These are phyloP conservation scores for Saccopteryx leptura DNA, from an alignment of 2,113 vertebrate genomes.

Conservation along the genomic window DNA sequence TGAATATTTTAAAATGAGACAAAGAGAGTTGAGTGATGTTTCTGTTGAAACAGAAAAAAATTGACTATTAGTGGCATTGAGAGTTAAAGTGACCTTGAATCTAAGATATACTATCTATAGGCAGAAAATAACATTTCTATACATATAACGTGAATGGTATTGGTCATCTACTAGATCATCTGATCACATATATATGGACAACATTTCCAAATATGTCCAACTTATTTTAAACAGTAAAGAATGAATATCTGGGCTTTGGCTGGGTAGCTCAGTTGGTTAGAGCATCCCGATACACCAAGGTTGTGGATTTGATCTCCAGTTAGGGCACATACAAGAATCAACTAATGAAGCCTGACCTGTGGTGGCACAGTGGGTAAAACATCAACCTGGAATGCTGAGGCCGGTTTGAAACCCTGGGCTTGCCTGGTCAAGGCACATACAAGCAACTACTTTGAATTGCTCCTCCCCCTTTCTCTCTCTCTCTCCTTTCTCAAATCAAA, in stretches of 20 bases:
- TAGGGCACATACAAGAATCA: too few species aligned
- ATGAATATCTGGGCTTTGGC: background rate
- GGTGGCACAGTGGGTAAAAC: too few species aligned
- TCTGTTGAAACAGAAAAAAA: background rate
- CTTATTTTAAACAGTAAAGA: slow-evolving; percentile 33
- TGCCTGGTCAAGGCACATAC: too few species aligned
- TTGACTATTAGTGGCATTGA: background rate
- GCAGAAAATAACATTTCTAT: background rate
- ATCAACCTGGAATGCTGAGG: too few species aligned
- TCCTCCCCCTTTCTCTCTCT: too few species aligned
- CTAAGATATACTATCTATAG: background rate
- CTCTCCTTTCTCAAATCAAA: too few species aligned
- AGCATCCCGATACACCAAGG: too few species aligned
- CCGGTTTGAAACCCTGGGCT: too few species aligned
- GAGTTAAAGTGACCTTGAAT: background rate
- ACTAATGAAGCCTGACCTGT: too few species aligned
- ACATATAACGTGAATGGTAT: background rate
- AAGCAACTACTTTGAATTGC: too few species aligned
- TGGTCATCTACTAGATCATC: background rate
- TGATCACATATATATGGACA: slow-evolving; percentile 2
- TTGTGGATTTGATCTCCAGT: too few species aligned
- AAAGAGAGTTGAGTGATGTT: background rate
- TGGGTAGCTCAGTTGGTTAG: too few species aligned
- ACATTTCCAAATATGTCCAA: background rate
- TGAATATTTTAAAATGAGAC: slow-evolving; percentile 24